phyloP scores from a whole-genome alignment of 2,888 invertebrate genomes.

The Drosophila neutralis region DNA sequence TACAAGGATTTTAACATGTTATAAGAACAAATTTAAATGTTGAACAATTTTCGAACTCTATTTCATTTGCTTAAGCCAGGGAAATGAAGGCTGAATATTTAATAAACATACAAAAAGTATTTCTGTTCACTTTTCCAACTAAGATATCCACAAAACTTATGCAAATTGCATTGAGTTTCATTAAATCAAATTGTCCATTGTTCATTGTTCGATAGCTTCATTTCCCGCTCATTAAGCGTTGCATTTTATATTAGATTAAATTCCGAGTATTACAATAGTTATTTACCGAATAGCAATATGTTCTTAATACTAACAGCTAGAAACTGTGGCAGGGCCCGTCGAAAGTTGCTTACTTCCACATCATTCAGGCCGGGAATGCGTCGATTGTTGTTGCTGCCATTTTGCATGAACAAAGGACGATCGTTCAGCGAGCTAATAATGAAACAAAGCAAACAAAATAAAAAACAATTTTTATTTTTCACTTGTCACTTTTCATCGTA shows the following conservation, averaged over 20 bases:
- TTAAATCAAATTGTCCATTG: conserved; percentile 1
- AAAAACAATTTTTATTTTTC: conserved; percentile 5
- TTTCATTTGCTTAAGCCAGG: conserved; percentile 1
- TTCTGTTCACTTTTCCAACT: not conserved
- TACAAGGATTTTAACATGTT: not conserved
- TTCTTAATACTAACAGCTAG: conserved; percentile 93
- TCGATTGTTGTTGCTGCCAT: conserved; percentile 64
- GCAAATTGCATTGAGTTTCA: not conserved
- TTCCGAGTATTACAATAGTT: conserved; percentile 39
- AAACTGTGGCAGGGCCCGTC: conserved; percentile 89
- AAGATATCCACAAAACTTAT: not conserved
- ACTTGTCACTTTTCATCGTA: not conserved
- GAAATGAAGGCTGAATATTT: conserved; percentile 32
- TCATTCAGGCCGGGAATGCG: conserved; percentile 61
- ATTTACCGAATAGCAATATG: conserved; percentile 88
- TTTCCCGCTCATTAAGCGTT: conserved; percentile 23
- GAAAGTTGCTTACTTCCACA: conserved; percentile 84
- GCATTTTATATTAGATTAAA: conserved; percentile 7
- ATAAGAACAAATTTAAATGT: not conserved
- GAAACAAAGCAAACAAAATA: conserved; percentile 16
- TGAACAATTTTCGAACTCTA: not conserved
- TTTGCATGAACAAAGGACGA: conserved; percentile 83
- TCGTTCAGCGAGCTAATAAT: conserved; percentile 77
- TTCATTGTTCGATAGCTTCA: conserved; percentile 29
- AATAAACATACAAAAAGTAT: not conserved